Evolutionary conservation across 2,888 invertebrate species (phyloP), one percentile per base, ranked within the genome.

Genomic region (Perizoma flavofasciatum): DNA sequence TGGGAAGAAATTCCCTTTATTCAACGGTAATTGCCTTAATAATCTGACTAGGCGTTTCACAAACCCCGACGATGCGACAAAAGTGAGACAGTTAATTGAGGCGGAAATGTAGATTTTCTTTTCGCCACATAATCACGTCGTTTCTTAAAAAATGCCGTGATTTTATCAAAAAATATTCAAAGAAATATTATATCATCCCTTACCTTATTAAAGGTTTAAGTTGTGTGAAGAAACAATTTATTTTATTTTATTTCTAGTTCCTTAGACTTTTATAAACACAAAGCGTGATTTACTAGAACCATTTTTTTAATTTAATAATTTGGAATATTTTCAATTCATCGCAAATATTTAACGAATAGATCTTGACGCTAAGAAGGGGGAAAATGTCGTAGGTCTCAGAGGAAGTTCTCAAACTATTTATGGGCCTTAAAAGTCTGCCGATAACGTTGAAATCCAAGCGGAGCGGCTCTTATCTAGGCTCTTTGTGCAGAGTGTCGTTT

Each of bases 401-500:
- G 77, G 71, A 78, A 76, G 71, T 80, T 80, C 75, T 76, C 79
- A 73, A 79, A 79, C 79, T 85, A 81, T 85, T 85, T 85, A 82
- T 81, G 81, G 76, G 73, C 75, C 78, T 81, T 81, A 80, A 79
- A 80, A 83, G 75, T 79, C 71, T 71, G 75, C 75, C 77, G 78
- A 80, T 79, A 82, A 72, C 77, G 72, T 65, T 75, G 67, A 73
- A 78, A 79, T 75, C 74, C 73, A 68, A 68, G 71, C 66, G 72
- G 75, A 79, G 74, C 73, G 73, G 64, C 68, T 67, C 75, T 76
- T 81, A 78, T 78, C 77, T 75, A 72, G 71, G 72, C 72, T 72
- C 62, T 72, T 76, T 77, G 75, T 77, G 72, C 68, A 70, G 73
- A 69, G 70, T 74, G 72, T 67, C 76, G 71, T 73, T 78, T 76